phyloP scores from a whole-genome alignment of 1,140 invertebrate species.

The Ridgeia piscesae region DNA sequence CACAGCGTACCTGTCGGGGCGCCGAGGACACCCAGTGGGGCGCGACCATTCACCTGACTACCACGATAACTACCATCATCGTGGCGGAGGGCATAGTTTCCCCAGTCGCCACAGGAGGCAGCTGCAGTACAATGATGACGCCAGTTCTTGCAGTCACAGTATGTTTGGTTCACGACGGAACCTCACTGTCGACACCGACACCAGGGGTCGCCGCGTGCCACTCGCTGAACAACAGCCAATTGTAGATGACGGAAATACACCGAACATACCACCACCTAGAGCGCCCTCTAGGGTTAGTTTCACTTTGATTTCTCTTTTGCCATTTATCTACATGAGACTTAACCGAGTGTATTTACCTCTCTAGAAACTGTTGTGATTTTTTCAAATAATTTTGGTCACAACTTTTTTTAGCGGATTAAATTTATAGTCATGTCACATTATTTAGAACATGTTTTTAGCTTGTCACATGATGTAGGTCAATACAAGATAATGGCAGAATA shows the following conservation, averaged over 20 bases:
- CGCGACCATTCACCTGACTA: not conserved
- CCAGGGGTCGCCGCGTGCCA: not conserved
- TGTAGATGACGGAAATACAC: not conserved
- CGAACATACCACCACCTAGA: not conserved
- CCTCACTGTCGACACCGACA: not conserved
- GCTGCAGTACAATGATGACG: not conserved
- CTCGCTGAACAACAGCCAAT: not conserved
- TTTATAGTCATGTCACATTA: no score
- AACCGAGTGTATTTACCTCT: no score
- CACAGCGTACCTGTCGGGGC: not conserved
- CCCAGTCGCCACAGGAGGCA: not conserved
- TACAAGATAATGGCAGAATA: no score
- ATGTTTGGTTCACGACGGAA: not conserved
- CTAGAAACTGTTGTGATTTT: not conserved
- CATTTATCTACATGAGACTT: not conserved
- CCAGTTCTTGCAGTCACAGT: not conserved
- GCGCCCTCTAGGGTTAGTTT: not conserved
- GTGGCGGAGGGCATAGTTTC: not conserved
- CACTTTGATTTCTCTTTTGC: not conserved
- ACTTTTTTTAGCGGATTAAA: no score
- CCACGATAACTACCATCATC: conserved; percentile 1
- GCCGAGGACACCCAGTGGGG: not conserved
- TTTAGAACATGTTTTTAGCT: no score
- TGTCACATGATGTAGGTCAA: no score
- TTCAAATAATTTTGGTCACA: not conserved